Conservation (phyloP, 2,797 vertebrate species). For the Pantherophis alleghaniensis region DNA sequence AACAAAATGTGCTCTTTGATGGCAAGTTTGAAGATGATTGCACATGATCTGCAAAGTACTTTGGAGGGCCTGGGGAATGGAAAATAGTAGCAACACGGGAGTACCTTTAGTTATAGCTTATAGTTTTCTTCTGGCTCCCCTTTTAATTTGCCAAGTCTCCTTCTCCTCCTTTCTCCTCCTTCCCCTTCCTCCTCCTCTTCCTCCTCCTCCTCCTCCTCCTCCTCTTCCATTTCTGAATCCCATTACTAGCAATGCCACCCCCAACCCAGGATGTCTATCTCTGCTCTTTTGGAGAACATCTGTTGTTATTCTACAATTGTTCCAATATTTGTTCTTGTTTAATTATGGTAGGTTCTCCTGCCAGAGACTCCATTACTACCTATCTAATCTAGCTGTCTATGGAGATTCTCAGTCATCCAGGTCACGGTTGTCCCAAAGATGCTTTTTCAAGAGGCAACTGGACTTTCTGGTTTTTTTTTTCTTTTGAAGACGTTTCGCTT, state of each 20-base stretch:
- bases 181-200: not conserved
- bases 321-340: not conserved
- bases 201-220: not conserved
- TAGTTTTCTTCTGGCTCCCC: not conserved
- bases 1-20: not conserved
- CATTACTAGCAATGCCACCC: not conserved
- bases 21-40: not conserved
- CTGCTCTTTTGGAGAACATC: not conserved
- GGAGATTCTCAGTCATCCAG: too few relatives aligned
- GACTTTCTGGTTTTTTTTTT: too few relatives aligned
- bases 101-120: not conserved
- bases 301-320: not conserved
- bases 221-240: not conserved
- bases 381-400: not conserved
- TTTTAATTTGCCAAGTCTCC: not conserved
- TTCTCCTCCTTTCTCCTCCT: not conserved
- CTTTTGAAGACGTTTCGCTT: too few relatives aligned
- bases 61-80: not conserved
- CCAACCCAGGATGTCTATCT: not conserved
- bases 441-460: too few relatives aligned
- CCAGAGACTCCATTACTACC: not conserved
- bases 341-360: not conserved
- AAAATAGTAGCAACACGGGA: not conserved
- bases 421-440: too few relatives aligned
- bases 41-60: not conserved